These are phyloP conservation scores for Harmothoe impar DNA, from an alignment of 2,888 invertebrate species.

Conservation along the genomic window DNA sequence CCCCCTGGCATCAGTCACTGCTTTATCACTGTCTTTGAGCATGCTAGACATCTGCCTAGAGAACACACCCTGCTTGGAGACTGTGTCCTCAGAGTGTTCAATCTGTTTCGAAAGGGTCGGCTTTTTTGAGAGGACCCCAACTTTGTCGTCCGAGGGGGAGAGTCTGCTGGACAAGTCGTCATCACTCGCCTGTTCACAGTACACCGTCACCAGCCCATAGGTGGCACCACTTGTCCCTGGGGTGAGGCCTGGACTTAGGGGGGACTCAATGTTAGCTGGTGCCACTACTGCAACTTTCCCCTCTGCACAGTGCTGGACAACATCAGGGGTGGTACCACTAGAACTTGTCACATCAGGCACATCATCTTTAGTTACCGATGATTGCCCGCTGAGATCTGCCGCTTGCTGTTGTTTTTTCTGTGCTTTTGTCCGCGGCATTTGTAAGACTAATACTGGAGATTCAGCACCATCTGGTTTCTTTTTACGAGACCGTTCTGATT, in stretches of 20 bases:
- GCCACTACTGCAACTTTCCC: background rate
- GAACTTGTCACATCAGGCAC: background rate
- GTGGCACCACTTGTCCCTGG: background rate
- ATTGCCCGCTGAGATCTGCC: background rate
- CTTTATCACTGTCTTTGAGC: background rate
- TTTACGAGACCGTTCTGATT: background rate
- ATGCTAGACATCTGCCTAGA: background rate
- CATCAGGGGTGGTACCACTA: background rate
- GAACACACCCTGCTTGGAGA: background rate
- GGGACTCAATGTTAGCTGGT: background rate
- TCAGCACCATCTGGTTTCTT: background rate
- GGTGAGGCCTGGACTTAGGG: background rate
- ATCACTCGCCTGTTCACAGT: constrained; percentile 32
- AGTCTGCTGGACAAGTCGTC: background rate
- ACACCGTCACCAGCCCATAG: constrained; percentile 19
- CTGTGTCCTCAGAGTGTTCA: too few species aligned
- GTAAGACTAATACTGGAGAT: background rate
- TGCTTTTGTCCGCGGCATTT: background rate
- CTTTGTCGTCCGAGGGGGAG: background rate
- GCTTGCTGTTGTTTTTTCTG: background rate
- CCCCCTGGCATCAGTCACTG: background rate
- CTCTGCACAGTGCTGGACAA: background rate
- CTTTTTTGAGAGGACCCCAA: background rate
- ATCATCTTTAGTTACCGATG: background rate
- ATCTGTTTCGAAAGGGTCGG: background rate